Evolutionary conservation across 1,140 invertebrate genomes (phyloP).

Genomic region (Choristoneura fumiferana): DNA sequence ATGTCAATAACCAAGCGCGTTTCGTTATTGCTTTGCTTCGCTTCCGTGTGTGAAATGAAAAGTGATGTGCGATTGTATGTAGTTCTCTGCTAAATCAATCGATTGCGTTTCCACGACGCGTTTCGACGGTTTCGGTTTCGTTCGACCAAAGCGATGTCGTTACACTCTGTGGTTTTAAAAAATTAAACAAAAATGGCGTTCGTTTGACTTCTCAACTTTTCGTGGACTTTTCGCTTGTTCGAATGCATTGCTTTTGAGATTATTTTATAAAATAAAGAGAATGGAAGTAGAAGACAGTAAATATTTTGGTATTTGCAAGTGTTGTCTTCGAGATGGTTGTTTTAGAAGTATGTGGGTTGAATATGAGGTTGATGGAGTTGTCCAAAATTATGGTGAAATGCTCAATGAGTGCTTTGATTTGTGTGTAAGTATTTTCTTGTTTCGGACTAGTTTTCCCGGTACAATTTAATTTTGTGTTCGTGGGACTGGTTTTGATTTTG

Average conservation of each 20-base stretch:
- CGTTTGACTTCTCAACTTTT: no score
- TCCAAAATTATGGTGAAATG: slow-evolving; percentile 44
- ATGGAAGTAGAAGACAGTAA: not conserved
- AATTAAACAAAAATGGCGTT: no score
- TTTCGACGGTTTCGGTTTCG: no score
- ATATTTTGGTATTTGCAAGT: slow-evolving; percentile 39
- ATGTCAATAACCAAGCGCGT: slow-evolving; percentile 16
- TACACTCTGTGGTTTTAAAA: no score
- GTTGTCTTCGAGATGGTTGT: slow-evolving; percentile 41
- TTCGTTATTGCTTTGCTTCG: not conserved
- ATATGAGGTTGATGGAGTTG: slow-evolving; percentile 28
- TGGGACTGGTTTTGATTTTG: no score
- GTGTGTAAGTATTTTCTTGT: slow-evolving; percentile 33
- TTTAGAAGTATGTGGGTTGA: slow-evolving; percentile 44
- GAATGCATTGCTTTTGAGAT: slow-evolving; percentile 17
- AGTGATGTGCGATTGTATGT: no score
- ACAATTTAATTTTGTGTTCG: no score
- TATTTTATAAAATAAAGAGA: slow-evolving; percentile 18
- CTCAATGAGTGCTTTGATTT: slow-evolving; percentile 42
- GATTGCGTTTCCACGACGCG: no score
- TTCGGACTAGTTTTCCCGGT: not conserved
- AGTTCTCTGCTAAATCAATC: no score
- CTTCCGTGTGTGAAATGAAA: no score
- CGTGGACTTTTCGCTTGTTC: slow-evolving; percentile 9
- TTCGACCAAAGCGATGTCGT: no score